phyloP scores from a whole-genome alignment of 2,888 invertebrate genomes.

The Cosmia trapezina region DNA sequence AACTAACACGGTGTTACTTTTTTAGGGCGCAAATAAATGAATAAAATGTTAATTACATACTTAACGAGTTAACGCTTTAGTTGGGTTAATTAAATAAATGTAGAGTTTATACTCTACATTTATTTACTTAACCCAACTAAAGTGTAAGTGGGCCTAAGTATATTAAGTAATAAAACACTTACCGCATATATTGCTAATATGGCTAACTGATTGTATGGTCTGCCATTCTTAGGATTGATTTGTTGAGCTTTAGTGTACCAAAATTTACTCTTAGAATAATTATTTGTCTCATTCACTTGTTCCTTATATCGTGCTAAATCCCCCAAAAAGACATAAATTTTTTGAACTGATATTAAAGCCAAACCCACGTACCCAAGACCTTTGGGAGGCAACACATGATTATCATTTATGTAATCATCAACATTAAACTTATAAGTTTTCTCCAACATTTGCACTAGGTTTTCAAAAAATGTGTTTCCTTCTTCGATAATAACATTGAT shows the following conservation, averaged over 20 bases:
- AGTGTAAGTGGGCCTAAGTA: neutral
- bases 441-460: constrained; percentile 93
- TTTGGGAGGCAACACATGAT: constrained; percentile 91
- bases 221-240: constrained; percentile 98
- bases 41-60: neutral
- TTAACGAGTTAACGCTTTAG: no score
- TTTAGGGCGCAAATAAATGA: no score
- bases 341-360: constrained; percentile 96
- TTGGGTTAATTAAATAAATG: no score
- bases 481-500: constrained; percentile 94
- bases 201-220: constrained; percentile 98
- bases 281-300: constrained; percentile 94
- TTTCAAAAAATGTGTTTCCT: constrained; percentile 94
- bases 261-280: constrained; percentile 93
- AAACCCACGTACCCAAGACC: constrained; percentile 92
- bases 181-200: constrained; percentile 96
- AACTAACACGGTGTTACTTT: no score
- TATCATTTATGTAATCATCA: constrained; percentile 91
- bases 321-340: constrained; percentile 96
- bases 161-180: constrained; percentile 76
- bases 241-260: constrained; percentile 98
- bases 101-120: neutral
- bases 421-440: constrained; percentile 94
- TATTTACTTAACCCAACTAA: neutral
- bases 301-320: constrained; percentile 98